These are phyloP conservation scores for Dastarcus helophoroides DNA, from an alignment of 2,888 invertebrate genomes.

Conservation along the genomic window DNA sequence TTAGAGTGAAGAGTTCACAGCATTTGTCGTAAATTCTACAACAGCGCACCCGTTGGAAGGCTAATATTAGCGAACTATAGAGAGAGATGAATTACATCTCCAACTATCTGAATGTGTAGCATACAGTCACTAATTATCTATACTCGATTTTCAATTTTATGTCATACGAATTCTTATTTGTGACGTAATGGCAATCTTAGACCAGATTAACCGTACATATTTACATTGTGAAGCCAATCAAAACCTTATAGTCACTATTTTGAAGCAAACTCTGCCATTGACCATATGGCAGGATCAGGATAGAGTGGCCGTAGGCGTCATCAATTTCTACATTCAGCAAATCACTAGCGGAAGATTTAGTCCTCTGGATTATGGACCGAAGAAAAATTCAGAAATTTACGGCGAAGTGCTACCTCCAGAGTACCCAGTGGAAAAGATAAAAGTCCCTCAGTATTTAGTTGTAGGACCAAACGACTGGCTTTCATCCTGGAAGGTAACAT, in stretches of 20 bases:
- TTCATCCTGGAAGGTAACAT: conserved; percentile 5
- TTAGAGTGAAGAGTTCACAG: too few species aligned
- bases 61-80: too few species aligned
- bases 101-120: too few species aligned
- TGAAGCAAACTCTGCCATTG: conserved; percentile 30
- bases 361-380: conserved; percentile 42
- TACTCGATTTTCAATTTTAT: background rate
- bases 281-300: conserved; percentile 7
- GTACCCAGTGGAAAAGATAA: conserved; percentile 34
- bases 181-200: too few species aligned
- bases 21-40: too few species aligned
- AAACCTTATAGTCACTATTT: too few species aligned
- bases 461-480: conserved; percentile 8
- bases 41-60: too few species aligned
- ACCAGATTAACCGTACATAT: too few species aligned
- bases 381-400: conserved; percentile 35
- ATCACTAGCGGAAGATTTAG: conserved; percentile 35
- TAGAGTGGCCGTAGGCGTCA: conserved; percentile 1
- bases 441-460: conserved; percentile 26
- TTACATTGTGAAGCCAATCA: too few species aligned
- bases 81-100: too few species aligned
- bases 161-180: too few species aligned
- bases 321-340: conserved; percentile 4
- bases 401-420: conserved; percentile 37
- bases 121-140: too few species aligned